Percentiles rank a stretch among this genome's conserved stretches.
Evolutionary conservation across 1,140 invertebrate species (phyloP).

Genomic region (Philotrypesis tridentata): DNA sequence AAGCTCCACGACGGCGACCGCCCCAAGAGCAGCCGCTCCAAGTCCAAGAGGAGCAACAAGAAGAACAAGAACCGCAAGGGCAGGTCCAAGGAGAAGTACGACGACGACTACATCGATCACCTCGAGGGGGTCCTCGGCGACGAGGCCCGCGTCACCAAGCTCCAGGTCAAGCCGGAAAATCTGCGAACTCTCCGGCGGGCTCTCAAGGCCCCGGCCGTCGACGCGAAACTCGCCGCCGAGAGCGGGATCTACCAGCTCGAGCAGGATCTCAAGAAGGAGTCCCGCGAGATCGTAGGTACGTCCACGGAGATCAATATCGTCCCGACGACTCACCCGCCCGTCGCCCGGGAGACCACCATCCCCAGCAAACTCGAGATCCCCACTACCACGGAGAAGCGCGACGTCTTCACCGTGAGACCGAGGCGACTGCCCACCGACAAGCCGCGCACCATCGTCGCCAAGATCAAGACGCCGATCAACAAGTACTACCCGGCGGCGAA

Average conservation of each 20-base stretch:
- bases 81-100: not conserved
- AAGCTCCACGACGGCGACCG: not conserved
- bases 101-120: slow-evolving; percentile 50
- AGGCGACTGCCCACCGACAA: not conserved
- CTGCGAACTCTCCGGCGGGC: not conserved
- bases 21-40: not conserved
- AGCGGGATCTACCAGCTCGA: slow-evolving; percentile 59
- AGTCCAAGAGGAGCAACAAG: not conserved
- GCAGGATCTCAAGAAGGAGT: slow-evolving; percentile 59
- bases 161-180: slow-evolving; percentile 33
- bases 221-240: slow-evolving; percentile 59
- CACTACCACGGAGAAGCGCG: slow-evolving; percentile 14
- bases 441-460: not conserved
- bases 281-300: slow-evolving; percentile 53
- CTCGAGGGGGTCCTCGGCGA: not conserved
- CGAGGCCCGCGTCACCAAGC: slow-evolving; percentile 46
- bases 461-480: not conserved
- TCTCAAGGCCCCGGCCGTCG: slow-evolving; percentile 36
- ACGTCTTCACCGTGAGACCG: slow-evolving; percentile 33
- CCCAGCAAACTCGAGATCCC: not conserved
- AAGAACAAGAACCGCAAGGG: slow-evolving; percentile 1
- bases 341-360: not conserved
- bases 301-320: slow-evolving; percentile 29
- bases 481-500: not conserved
- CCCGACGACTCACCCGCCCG: not conserved